phyloP scores from a whole-genome alignment of 1,140 invertebrate species.

The Piezodorus guildinii region DNA sequence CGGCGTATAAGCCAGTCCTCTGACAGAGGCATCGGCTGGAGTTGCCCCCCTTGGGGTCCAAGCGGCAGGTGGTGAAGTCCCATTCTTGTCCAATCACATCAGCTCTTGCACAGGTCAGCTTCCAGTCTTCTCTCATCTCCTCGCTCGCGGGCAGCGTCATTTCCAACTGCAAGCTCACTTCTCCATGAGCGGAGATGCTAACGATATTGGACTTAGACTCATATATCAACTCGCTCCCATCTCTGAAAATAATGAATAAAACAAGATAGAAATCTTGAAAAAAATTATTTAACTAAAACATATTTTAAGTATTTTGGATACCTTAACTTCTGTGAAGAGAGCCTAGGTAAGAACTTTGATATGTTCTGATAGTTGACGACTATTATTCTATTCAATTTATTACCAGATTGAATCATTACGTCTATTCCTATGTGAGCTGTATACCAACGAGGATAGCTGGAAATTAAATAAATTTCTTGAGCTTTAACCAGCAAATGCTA shows the following conservation, averaged over 20 bases:
- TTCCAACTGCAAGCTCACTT: constrained; percentile 7
- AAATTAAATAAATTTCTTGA: constrained; percentile 7
- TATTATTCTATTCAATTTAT: constrained; percentile 10
- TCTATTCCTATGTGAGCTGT: constrained; percentile 15
- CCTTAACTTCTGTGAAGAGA: constrained; percentile 21
- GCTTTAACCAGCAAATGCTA: no score
- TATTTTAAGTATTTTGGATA: constrained; percentile 6
- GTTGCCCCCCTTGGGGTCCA: constrained; percentile 1
- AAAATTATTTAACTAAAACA: no score
- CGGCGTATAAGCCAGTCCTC: constrained; percentile 20
- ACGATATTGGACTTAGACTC: constrained; percentile 44
- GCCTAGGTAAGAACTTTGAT: constrained; percentile 23
- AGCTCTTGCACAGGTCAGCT: constrained; percentile 19
- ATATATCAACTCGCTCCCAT: constrained; percentile 48
- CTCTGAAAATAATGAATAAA: constrained; percentile 20
- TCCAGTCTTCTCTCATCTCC: constrained; percentile 19
- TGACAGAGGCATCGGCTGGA: constrained; percentile 22
- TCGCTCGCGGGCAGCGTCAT: constrained; percentile 7
- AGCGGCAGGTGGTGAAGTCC: constrained; percentile 22
- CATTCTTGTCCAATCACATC: constrained; percentile 15
- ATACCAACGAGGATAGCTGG: constrained; percentile 26
- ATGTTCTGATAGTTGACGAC: constrained; percentile 25
- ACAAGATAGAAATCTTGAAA: no score
- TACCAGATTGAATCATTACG: constrained; percentile 13
- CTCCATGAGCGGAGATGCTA: constrained; percentile 18